Base-by-base conservation (phyloP, 2,888 invertebrate genomes). In the Marronus borbonicus region DNA sequence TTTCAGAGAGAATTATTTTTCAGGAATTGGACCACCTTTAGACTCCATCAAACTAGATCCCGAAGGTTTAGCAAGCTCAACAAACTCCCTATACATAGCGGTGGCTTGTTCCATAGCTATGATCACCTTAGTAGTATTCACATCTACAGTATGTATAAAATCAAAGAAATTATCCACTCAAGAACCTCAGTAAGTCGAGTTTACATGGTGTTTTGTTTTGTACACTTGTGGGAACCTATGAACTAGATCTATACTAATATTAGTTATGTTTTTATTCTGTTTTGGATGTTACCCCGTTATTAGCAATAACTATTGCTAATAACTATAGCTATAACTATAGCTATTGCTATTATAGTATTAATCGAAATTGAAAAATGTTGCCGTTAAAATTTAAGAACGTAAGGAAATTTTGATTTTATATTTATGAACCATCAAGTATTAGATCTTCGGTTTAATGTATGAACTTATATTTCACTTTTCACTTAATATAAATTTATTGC, bases 31-130 rank as follows among this genome's bases (percentile, higher is more conserved):
- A 64, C 84, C 82, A 72, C 91, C 92, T 58, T 90, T 93, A 70
- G 94, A 94, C 83, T 94, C 94, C 0, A 91, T 94, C n/a, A 90
- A 92, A 4, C 87, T 94, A 74, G 93, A 94, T 62, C 93, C 94
- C 3, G 94, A 93, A 80, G 92, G 92, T 1, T 88, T 92, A 39
- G 90, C 91, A 39, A 91, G 91, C 39, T 91, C 93, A 17, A 92
- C 93, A 28, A 93, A 93, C 0, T 93, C 94, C 1, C 88, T 95
- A 79, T 93, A 96, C 85, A 93, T 96, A 3, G 96, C 95, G 0
- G 94, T 95, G 0, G 96, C 95, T 52, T 95, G 95, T 88, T 95
- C 95, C 0, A 93, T 95, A 76, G 95, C 93, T 14, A 91, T 94
- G 70, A 89, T 94, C 68, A 91, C 93, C 24, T 87, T 92, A 77